Evolutionary conservation across 1,140 invertebrate species (phyloP).

Genomic region (Metaphire vulgaris): DNA sequence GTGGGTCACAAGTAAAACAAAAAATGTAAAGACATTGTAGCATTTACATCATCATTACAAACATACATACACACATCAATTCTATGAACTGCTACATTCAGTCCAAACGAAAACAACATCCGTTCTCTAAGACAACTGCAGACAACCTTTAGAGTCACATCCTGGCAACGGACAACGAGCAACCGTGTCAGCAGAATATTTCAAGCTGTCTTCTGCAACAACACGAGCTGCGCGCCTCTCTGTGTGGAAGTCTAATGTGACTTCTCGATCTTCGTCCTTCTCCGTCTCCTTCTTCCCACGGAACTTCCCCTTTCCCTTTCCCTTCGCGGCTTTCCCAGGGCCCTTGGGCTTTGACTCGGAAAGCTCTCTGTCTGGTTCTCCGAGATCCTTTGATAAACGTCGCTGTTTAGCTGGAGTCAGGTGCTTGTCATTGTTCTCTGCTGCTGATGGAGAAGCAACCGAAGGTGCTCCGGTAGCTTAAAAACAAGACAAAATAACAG

Average conservation of each 20-base stretch:
- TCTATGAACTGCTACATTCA: too few relatives aligned
- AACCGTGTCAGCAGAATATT: conserved; percentile 26
- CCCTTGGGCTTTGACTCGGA: background rate
- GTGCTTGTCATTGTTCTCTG: background rate
- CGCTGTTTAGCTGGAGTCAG: background rate
- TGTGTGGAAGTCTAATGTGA: background rate
- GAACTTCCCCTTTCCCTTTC: conserved; percentile 1
- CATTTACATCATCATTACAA: too few relatives aligned
- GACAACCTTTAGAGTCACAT: conserved; percentile 67
- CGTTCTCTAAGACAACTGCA: too few relatives aligned
- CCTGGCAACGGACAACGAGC: conserved; percentile 71
- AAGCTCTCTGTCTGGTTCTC: background rate
- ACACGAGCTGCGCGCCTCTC: conserved; percentile 29
- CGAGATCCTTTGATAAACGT: background rate
- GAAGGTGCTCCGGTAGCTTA: background rate
- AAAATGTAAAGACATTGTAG: too few relatives aligned
- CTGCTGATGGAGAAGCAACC: background rate
- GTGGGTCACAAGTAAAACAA: too few relatives aligned
- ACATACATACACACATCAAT: too few relatives aligned
- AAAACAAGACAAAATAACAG: background rate
- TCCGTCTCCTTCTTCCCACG: conserved; percentile 15
- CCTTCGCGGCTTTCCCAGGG: conserved; percentile 21
- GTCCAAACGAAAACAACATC: too few relatives aligned
- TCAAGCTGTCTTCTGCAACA: conserved; percentile 29
- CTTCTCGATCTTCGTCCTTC: conserved; percentile 6